phyloP scores from a whole-genome alignment of 2,113 vertebrate species.

The Isurus oxyrinchus region DNA sequence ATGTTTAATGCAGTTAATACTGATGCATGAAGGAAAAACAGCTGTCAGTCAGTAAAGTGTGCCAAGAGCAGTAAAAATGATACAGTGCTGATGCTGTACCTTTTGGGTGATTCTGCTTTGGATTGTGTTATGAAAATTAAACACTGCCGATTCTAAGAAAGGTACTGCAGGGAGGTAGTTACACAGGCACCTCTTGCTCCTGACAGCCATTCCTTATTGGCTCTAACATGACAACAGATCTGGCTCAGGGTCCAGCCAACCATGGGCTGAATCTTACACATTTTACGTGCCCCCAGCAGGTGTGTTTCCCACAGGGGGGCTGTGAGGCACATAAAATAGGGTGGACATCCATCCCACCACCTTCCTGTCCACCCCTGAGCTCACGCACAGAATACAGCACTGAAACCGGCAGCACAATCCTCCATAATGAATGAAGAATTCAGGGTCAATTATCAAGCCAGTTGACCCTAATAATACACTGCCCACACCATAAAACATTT shows the following conservation, averaged over 20 bases:
- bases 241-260: neutral
- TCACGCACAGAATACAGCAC: no score
- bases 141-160: neutral
- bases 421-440: no score
- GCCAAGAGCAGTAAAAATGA: neutral
- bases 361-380: no score
- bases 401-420: no score
- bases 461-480: no score
- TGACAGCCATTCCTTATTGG: neutral
- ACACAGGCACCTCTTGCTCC: neutral
- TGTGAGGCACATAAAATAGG: no score
- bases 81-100: neutral
- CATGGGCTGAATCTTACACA: no score
- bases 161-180: neutral
- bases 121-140: neutral
- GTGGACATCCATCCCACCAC: no score
- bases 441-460: no score
- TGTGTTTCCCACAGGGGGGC: no score
- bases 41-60: neutral
- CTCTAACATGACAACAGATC: neutral
- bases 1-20: neutral
- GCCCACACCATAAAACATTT: no score
- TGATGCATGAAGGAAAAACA: neutral
- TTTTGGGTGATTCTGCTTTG: neutral
- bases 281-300: no score